Conservation (phyloP, 1,140 invertebrate species). For the Trachymyrmex septentrionalis region DNA sequence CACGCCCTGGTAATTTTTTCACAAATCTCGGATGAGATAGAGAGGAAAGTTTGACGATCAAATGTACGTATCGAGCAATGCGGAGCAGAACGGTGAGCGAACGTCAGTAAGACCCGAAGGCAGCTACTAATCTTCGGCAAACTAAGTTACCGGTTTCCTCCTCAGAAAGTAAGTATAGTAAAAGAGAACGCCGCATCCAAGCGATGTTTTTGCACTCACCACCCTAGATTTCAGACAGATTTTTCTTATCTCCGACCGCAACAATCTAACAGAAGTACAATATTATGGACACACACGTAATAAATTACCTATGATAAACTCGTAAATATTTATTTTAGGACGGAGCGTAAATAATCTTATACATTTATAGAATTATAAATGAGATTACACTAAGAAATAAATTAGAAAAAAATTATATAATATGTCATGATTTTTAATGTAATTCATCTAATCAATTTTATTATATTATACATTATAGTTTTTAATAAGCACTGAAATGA, state of each 20-base stretch:
- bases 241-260: not conserved
- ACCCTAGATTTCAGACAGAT: no score
- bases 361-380: not conserved
- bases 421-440: no score
- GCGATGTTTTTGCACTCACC: constrained; percentile 7
- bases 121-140: constrained; percentile 61
- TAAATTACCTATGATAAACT: not conserved
- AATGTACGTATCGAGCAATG: not conserved
- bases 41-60: constrained; percentile 55
- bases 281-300: not conserved
- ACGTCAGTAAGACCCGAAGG: not conserved
- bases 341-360: not conserved
- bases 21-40: not conserved
- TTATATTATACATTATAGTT: not conserved
- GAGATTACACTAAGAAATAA: not conserved
- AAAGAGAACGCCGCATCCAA: not conserved
- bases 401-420: not conserved
- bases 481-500: not conserved
- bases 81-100: no score
- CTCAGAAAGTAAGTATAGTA: no score
- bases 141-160: constrained; percentile 58
- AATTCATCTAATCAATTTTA: constrained; percentile 3
- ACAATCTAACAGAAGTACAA: not conserved
- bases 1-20: constrained; percentile 40
- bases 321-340: not conserved